phyloP scores from a whole-genome alignment of 1,140 invertebrate species.

The Octopus bimaculoides region DNA sequence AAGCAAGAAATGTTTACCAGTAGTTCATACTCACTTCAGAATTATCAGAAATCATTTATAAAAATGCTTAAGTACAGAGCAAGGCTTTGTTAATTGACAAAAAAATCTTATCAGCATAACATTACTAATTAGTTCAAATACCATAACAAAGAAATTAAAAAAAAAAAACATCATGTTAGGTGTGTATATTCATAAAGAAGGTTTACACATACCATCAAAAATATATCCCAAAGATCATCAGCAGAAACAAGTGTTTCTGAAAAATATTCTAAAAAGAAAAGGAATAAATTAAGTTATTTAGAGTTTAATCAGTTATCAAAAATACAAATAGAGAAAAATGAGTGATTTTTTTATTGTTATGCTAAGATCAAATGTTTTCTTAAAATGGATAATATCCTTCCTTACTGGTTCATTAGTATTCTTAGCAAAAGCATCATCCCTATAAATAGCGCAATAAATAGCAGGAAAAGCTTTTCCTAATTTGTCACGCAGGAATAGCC shows the following conservation, averaged over 20 bases:
- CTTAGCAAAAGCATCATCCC: no score
- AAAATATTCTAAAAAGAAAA: not conserved
- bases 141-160: not conserved
- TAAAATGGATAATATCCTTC: no score
- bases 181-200: not conserved
- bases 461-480: no score
- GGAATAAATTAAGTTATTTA: no score
- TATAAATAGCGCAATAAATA: no score
- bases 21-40: not conserved
- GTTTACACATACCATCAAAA: slow-evolving; percentile 34
- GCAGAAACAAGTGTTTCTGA: slow-evolving; percentile 14
- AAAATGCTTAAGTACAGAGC: not conserved
- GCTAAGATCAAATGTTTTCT: no score
- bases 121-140: not conserved
- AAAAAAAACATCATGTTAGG: not conserved
- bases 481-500: no score
- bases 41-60: not conserved
- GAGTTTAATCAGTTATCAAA: no score
- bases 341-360: no score
- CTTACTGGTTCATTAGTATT: no score
- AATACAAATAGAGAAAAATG: no score
- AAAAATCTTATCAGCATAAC: not conserved
- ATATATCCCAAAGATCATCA: slow-evolving; percentile 47
- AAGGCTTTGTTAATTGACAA: not conserved
- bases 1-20: no score